These are phyloP conservation scores for Helarctos malayanus DNA, from an alignment of 2,797 vertebrate genomes.

Conservation along the genomic window DNA sequence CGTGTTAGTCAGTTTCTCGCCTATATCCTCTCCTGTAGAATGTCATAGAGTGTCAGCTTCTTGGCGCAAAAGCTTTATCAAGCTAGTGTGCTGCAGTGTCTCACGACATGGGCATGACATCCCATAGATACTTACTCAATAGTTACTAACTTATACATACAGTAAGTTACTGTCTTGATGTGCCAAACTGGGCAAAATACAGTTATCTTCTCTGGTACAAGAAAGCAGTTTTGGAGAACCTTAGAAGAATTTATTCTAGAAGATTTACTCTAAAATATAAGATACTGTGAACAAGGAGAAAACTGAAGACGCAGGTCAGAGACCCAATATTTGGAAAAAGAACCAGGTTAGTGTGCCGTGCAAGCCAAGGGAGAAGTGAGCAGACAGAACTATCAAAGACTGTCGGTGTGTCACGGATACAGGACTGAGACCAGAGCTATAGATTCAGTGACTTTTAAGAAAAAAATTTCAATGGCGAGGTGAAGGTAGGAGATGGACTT, in stretches of 20 bases:
- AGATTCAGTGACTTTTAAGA: background rate
- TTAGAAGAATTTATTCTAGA: conserved; percentile 17
- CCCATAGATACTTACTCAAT: background rate
- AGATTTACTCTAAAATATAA: background rate
- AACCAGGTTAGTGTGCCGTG: background rate
- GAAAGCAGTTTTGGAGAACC: background rate
- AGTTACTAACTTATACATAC: background rate
- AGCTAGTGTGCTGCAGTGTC: background rate
- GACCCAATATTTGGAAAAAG: background rate
- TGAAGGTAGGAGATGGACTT: background rate
- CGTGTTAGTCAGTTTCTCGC: background rate
- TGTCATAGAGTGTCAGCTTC: background rate
- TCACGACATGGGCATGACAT: no score
- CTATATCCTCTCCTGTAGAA: background rate
- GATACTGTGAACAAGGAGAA: background rate
- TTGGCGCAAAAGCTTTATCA: background rate
- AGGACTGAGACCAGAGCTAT: background rate
- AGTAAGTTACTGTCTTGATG: background rate
- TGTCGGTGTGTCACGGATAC: no score
- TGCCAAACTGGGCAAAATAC: background rate
- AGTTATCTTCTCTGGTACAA: background rate
- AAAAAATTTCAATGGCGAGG: background rate
- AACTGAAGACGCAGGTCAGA: background rate
- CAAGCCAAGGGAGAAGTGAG: background rate
- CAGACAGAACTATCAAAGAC: background rate